Conservation (phyloP, 2,888 invertebrate species). For the Neoitamus cyanurus region DNA sequence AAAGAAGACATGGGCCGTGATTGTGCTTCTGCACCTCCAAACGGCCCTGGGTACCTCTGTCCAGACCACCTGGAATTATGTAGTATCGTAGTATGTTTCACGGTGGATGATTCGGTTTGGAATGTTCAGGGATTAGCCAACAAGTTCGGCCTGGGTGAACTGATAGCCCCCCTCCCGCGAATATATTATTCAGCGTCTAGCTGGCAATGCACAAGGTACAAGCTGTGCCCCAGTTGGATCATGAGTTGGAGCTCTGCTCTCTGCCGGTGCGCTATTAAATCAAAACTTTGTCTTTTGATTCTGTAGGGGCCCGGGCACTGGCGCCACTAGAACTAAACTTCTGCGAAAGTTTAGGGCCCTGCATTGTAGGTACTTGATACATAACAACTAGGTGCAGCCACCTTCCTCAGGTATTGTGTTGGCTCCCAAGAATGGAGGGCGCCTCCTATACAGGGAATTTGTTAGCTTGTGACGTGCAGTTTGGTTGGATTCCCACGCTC, state of each 20-base stretch:
- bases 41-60: not conserved
- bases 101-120: not conserved
- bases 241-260: not conserved
- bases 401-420: not conserved
- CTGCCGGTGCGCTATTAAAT: not conserved
- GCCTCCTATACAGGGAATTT: not conserved
- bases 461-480: not conserved
- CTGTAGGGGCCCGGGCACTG: not conserved
- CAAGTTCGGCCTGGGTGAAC: not conserved
- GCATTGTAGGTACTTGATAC: not conserved
- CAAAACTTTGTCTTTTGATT: constrained; percentile 1
- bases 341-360: not conserved
- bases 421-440: not conserved
- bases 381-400: not conserved
- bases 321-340: not conserved
- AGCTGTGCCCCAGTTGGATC: not conserved
- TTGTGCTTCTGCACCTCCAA: not conserved
- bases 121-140: not conserved
- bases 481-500: not conserved
- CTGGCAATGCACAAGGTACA: not conserved
- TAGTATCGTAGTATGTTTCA: not conserved
- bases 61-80: not conserved
- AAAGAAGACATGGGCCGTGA: not conserved
- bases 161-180: not conserved
- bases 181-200: not conserved